Conservation (phyloP, 1,140 invertebrate genomes). For the Coptotermes formosanus region DNA sequence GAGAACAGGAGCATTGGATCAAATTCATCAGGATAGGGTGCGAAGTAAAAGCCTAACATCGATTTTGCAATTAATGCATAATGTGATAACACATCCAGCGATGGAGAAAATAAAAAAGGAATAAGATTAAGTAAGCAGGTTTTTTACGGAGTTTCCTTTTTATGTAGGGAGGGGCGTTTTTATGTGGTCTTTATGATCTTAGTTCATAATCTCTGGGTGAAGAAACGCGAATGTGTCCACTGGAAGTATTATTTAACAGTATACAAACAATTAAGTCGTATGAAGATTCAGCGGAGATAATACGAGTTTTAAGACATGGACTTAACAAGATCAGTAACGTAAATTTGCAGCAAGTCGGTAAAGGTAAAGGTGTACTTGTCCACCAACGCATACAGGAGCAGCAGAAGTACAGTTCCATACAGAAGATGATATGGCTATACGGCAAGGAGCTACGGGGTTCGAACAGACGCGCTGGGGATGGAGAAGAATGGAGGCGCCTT, state of each 20-base stretch:
- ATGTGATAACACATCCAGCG: constrained; percentile 25
- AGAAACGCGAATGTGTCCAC: background rate
- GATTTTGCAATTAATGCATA: constrained; percentile 33
- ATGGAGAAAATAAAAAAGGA: constrained; percentile 21
- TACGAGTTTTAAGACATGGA: too few relatives aligned
- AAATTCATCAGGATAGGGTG: constrained; percentile 4
- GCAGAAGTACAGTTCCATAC: too few relatives aligned
- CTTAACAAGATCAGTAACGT: too few relatives aligned
- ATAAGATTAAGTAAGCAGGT: constrained; percentile 22
- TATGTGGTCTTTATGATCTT: background rate
- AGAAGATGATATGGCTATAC: too few relatives aligned
- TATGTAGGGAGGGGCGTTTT: background rate
- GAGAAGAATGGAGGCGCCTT: too few relatives aligned
- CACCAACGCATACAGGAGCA: too few relatives aligned
- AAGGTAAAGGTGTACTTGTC: too few relatives aligned
- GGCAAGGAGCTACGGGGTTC: too few relatives aligned
- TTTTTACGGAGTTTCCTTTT: background rate
- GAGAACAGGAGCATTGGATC: background rate
- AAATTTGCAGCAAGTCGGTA: too few relatives aligned
- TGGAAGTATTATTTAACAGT: background rate
- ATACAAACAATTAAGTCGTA: too few relatives aligned
- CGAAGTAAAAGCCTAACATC: constrained; percentile 7
- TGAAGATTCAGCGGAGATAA: too few relatives aligned
- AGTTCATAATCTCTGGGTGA: background rate
- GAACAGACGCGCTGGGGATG: too few relatives aligned